A percentile compares a stretch with the other conserved stretches of the same genome.
Evolutionary conservation across 2,113 vertebrate species (phyloP).

Genomic region (Pelecanoides urinatrix): DNA sequence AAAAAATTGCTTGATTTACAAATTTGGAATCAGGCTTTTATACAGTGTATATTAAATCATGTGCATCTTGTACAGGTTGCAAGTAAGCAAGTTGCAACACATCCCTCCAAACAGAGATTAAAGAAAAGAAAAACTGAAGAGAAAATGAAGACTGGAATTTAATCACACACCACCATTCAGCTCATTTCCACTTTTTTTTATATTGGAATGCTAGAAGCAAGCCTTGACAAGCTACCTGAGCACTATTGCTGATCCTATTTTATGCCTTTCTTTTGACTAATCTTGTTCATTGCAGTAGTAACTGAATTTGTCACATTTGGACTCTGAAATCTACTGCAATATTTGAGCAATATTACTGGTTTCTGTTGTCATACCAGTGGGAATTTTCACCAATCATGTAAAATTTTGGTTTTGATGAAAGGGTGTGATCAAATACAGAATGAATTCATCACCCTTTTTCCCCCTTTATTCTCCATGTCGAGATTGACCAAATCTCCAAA

Average conservation of each 20-base stretch:
- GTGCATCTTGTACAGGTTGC: not conserved
- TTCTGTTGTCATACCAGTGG: not conserved
- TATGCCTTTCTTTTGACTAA: not conserved
- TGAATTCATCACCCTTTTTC: not conserved
- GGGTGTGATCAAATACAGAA: not conserved
- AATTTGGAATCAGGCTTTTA: not conserved
- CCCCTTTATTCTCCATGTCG: not conserved
- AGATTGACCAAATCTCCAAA: not conserved
- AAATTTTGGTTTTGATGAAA: not conserved
- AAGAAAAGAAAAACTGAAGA: not conserved
- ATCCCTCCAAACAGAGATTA: not conserved
- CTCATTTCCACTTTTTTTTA: not conserved
- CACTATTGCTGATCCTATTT: not conserved
- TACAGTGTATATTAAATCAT: not conserved
- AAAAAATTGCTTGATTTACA: not conserved
- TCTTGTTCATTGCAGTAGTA: not conserved
- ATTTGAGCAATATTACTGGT: not conserved
- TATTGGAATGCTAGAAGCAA: not conserved
- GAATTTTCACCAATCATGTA: not conserved
- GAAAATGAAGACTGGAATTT: not conserved
- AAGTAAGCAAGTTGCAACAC: not conserved
- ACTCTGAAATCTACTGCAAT: not conserved
- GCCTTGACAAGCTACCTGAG: not conserved
- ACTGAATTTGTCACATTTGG: not conserved
- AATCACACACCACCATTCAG: not conserved